Evolutionary conservation across 2,888 invertebrate genomes (phyloP).

Genomic region (Cephonodes hylas): DNA sequence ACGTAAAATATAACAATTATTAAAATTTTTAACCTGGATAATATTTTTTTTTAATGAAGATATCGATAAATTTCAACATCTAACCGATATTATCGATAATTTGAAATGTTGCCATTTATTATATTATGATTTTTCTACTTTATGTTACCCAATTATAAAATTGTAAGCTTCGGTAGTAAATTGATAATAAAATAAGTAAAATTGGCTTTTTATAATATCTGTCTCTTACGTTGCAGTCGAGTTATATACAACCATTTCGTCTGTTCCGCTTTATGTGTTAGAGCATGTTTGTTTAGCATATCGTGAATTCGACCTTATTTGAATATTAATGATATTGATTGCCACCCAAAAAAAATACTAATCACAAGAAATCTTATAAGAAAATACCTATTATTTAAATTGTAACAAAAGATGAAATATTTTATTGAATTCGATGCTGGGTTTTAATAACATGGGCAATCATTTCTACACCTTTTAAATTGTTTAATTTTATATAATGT

Average conservation of each 20-base stretch:
- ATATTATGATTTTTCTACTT: not conserved
- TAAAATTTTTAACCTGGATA: too few relatives aligned
- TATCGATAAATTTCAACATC: not conserved
- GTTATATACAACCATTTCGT: constrained; percentile 67
- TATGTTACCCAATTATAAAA: not conserved
- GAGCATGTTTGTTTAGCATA: constrained; percentile 40
- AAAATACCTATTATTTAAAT: too few relatives aligned
- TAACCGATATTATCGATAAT: not conserved
- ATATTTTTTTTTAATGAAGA: not conserved
- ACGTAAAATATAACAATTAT: too few relatives aligned
- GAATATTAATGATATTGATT: not conserved
- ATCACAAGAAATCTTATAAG: too few relatives aligned
- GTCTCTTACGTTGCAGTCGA: constrained; percentile 28
- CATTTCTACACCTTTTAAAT: too few relatives aligned
- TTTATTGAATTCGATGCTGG: too few relatives aligned
- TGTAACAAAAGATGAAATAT: too few relatives aligned
- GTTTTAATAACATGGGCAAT: too few relatives aligned
- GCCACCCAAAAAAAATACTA: too few relatives aligned
- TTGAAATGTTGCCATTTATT: constrained; percentile 4
- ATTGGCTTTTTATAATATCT: constrained; percentile 32
- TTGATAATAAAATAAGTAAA: not conserved
- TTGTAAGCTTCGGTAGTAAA: not conserved
- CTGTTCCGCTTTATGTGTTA: constrained; percentile 66
- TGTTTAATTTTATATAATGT: too few relatives aligned
- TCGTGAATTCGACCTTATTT: not conserved